A percentile compares a stretch with the other conserved stretches of the same genome.
These are phyloP conservation scores for Parelbella ahira DNA, from an alignment of 2,888 invertebrate species.

Conservation along the genomic window DNA sequence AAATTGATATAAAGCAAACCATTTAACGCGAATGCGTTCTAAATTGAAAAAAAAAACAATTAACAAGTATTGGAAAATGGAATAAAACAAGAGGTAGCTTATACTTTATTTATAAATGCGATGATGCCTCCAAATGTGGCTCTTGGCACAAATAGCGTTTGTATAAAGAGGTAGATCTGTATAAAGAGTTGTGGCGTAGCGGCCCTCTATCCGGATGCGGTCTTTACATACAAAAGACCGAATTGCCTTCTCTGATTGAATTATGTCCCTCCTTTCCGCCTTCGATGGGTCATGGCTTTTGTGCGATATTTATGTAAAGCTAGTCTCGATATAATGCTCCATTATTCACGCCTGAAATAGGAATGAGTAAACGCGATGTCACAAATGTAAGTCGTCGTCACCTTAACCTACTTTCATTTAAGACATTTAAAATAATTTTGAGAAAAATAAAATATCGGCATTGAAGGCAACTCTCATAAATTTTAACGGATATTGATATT, in stretches of 20 bases:
- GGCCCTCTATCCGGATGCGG: conserved; percentile 53
- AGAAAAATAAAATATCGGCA: too few species aligned
- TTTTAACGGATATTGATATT: too few species aligned
- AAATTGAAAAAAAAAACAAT: too few species aligned
- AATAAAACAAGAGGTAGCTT: too few species aligned
- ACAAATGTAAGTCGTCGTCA: conserved; percentile 2
- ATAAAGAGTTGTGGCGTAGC: conserved; percentile 34
- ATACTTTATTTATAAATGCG: too few species aligned
- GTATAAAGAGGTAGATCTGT: conserved; percentile 22
- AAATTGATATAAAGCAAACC: too few species aligned
- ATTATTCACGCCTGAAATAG: conserved; percentile 19
- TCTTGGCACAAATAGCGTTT: conserved; percentile 28
- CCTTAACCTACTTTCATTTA: too few species aligned
- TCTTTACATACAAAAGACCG: conserved; percentile 73
- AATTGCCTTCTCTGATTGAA: conserved; percentile 71
- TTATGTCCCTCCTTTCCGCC: conserved; percentile 59
- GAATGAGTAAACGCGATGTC: conserved; percentile 8
- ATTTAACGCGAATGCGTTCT: too few species aligned
- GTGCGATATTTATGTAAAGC: conserved; percentile 50
- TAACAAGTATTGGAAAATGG: too few species aligned
- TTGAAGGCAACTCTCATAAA: too few species aligned
- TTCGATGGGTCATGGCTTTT: conserved; percentile 51
- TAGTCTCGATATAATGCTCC: conserved; percentile 26
- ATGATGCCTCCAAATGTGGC: too few species aligned
- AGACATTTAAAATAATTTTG: too few species aligned